Conservation (phyloP, 2,797 vertebrate genomes). For the Mus minutoides region DNA sequence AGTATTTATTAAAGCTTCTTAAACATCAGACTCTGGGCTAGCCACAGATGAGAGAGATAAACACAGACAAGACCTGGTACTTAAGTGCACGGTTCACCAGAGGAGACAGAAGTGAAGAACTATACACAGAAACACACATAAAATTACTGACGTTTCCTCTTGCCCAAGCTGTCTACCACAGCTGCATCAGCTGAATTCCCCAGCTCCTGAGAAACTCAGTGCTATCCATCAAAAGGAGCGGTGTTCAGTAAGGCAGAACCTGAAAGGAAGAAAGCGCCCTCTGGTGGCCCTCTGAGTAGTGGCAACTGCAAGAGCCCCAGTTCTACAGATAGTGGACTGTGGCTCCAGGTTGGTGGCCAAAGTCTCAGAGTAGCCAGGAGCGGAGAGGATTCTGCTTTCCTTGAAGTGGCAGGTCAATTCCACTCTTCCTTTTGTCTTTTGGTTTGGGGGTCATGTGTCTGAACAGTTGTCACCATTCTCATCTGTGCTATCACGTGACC, state of each 20-base stretch:
- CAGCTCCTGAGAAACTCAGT: background rate
- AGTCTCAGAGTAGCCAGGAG: background rate
- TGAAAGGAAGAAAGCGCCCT: constrained; percentile 77
- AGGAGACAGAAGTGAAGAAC: background rate
- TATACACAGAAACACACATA: background rate
- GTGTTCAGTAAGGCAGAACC: constrained; percentile 39
- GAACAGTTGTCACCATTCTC: background rate
- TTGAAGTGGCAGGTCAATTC: background rate
- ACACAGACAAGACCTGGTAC: background rate
- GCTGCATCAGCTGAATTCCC: background rate
- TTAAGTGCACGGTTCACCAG: background rate
- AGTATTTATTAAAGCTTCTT: constrained; percentile 2
- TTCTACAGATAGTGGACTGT: background rate
- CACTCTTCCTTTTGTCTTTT: background rate
- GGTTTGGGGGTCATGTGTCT: constrained; percentile 15
- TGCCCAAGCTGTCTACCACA: background rate
- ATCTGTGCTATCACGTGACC: background rate
- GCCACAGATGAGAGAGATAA: background rate
- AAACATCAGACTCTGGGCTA: background rate
- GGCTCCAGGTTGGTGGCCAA: background rate
- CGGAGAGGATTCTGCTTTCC: background rate
- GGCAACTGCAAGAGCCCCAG: constrained; percentile 21
- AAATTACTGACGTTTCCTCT: background rate
- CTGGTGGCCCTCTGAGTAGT: constrained; percentile 71
- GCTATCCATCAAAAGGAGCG: background rate